A percentile compares a stretch with the other conserved stretches of the same genome.
Evolutionary conservation across 2,888 invertebrate species (phyloP).

Genomic region (Druceiella hillmani): DNA sequence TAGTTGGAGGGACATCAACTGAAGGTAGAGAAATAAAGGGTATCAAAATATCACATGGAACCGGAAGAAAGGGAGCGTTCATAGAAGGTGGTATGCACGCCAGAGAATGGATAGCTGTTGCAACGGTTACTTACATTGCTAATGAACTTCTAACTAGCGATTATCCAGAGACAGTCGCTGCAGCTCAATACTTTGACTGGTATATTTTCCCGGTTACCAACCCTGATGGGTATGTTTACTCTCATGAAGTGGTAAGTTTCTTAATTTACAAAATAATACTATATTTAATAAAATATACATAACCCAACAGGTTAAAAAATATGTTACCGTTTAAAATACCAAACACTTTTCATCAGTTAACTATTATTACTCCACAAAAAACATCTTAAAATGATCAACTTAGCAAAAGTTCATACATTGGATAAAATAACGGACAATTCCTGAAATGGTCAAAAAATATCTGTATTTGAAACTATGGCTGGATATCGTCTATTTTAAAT

Average conservation of each 20-base stretch:
- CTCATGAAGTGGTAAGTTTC: slow-evolving; percentile 38
- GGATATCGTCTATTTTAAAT: too few species aligned
- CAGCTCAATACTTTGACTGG: slow-evolving; percentile 52
- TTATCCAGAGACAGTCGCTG: slow-evolving; percentile 31
- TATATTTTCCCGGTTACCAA: slow-evolving; percentile 58
- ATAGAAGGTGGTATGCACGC: slow-evolving; percentile 32
- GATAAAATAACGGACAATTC: too few species aligned
- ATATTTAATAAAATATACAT: too few species aligned
- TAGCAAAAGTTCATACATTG: too few species aligned
- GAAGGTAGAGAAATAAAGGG: slow-evolving; percentile 46
- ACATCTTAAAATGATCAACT: too few species aligned
- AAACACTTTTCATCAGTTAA: too few species aligned
- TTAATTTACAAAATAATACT: too few species aligned
- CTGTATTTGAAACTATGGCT: too few species aligned
- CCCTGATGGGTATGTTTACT: slow-evolving; percentile 61
- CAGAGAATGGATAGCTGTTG: slow-evolving; percentile 50
- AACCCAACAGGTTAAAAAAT: too few species aligned
- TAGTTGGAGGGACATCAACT: slow-evolving; percentile 40
- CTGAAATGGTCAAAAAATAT: too few species aligned
- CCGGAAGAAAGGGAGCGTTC: slow-evolving; percentile 31
- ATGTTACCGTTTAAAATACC: too few species aligned
- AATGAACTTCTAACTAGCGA: slow-evolving; percentile 42
- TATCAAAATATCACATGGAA: slow-evolving; percentile 32
- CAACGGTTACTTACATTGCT: slow-evolving; percentile 43
- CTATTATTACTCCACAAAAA: too few species aligned